These are phyloP conservation scores for Sterrhoptilus dennistouni DNA, from an alignment of 2,113 vertebrate species.

Conservation along the genomic window DNA sequence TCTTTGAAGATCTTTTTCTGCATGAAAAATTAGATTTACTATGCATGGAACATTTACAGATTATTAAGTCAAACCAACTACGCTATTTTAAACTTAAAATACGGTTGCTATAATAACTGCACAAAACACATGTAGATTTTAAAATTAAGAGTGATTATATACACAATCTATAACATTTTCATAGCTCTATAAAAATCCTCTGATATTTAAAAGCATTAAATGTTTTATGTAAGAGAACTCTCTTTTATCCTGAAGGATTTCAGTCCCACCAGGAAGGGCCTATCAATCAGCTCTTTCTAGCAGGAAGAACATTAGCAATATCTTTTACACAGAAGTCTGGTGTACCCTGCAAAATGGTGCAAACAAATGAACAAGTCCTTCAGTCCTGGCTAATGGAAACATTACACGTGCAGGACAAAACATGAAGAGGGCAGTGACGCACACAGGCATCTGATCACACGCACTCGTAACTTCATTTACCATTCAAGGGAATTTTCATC, in stretches of 20 bases:
- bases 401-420: rapidly evolving
- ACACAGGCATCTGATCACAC: not conserved
- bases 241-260: not conserved
- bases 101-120: not conserved
- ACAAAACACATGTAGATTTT: not conserved
- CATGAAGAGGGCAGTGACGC: not conserved
- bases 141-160: not conserved
- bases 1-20: not conserved
- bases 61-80: not conserved
- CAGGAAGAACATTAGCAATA: not conserved
- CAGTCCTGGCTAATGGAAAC: not conserved
- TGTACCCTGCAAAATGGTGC: not conserved
- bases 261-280: not conserved
- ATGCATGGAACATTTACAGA: not conserved
- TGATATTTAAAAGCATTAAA: not conserved
- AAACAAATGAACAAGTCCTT: not conserved
- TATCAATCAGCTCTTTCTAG: not conserved
- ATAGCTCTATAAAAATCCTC: not conserved
- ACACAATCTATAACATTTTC: not conserved
- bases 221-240: not conserved
- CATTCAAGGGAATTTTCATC: not conserved
- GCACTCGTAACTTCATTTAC: not conserved
- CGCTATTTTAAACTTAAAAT: not conserved
- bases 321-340: not conserved
- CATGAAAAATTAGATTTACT: not conserved